Percentiles rank a stretch among this genome's conserved stretches.
Evolutionary conservation across 2,113 vertebrate species (phyloP).

Genomic region (Anolis sagrei): DNA sequence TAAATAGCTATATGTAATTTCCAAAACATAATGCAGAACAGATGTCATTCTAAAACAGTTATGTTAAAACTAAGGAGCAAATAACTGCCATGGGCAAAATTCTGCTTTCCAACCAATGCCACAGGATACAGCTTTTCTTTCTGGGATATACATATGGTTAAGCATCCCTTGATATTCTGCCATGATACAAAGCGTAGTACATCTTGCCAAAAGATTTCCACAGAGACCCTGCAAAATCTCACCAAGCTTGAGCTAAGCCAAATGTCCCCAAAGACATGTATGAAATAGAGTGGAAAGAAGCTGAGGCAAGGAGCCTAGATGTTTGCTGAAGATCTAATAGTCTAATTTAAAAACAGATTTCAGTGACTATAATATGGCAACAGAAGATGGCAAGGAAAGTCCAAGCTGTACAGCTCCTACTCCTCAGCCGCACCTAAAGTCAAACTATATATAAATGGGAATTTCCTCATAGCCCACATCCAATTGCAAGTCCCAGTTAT

Average conservation of each 20-base stretch:
- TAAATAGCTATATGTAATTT: slow-evolving; percentile 18
- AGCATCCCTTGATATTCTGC: neutral
- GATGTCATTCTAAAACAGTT: slow-evolving; percentile 20
- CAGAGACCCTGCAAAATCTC: neutral
- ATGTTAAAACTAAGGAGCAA: slow-evolving; percentile 3
- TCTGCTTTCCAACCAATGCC: neutral
- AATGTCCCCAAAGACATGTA: neutral
- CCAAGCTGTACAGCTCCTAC: too few relatives aligned
- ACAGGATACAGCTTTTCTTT: neutral
- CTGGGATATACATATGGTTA: neutral
- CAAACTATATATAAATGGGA: neutral
- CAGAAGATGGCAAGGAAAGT: neutral
- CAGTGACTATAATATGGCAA: neutral
- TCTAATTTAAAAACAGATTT: neutral
- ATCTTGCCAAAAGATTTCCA: neutral
- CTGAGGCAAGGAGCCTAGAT: neutral
- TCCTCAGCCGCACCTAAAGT: too few relatives aligned
- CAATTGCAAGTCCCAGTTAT: too few relatives aligned
- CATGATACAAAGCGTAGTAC: neutral
- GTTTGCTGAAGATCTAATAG: neutral
- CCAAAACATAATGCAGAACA: slow-evolving; percentile 12
- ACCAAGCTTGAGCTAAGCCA: neutral
- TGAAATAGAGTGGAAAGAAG: neutral
- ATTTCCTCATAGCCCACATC: too few relatives aligned
- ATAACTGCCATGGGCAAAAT: slow-evolving; percentile 8